Base-by-base conservation (phyloP, 2,888 invertebrate genomes). In the Bembecia ichneumoniformis region DNA sequence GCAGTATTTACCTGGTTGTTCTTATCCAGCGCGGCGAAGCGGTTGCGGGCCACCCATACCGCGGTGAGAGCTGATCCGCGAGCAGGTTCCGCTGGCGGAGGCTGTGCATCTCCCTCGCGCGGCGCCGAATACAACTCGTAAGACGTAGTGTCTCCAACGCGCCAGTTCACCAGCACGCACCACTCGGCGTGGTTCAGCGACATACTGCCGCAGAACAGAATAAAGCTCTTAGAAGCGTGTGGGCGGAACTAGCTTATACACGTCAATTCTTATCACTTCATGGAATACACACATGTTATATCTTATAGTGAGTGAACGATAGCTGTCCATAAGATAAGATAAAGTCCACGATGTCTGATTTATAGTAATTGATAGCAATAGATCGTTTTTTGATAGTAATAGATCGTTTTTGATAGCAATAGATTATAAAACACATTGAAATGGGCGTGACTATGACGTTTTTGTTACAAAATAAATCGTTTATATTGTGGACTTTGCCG, bases 141-240 rank as follows among this genome's bases (percentile, higher is more conserved):
- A 4, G 95, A 94, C 71, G 94, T 94, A 71, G 94, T 96, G 72
- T 99, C 99, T 0, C 95, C 92, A 0, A 94, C 94, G 49, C 96
- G 95, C 82, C 87, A 87, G 56, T 68, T 81, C 20, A 99, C 89
- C 0, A 99, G 87, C 52, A 99, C 94, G 35, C 97, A 95, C 88
- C 98, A 97, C 68, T 99, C 96, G 11, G 99, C 98, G 57, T 97
- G 98, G 82, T 99, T 99, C 71, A 97, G 96, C 0, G 97, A 97
- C 92, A 99, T 95, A 69, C 95, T 95, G 76, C 7, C 28, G 9
- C 9, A 40, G 76, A 11, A 44, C n/a, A 40, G 10, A 43, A 28
- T 28, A 7, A 28, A 7, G 28, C 28, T 28, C 28, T 28, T 20
- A 49, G 17, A 47, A n/a, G 13, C 17, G 11, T 51, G 17, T 28